Evolutionary conservation across 2,888 invertebrate species (phyloP).

Genomic region (Drosophila subsilvestris): DNA sequence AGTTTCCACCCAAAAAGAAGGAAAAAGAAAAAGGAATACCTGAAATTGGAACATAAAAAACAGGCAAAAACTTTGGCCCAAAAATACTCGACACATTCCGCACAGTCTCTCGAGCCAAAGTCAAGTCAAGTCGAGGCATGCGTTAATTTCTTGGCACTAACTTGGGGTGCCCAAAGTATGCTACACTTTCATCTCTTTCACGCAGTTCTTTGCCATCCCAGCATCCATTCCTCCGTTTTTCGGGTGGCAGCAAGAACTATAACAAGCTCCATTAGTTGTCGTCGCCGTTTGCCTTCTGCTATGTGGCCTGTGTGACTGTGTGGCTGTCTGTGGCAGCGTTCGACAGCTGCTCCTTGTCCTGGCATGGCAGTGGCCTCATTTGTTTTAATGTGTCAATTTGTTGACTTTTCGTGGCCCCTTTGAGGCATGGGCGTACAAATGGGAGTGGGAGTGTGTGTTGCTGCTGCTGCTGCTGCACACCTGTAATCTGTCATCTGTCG

Average conservation of each 20-base stretch:
- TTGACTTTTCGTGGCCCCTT: slow-evolving; percentile 58
- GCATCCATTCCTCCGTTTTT: slow-evolving; percentile 12
- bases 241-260: slow-evolving; percentile 48
- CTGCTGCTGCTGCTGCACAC: slow-evolving; percentile 41
- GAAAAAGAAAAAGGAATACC: slow-evolving; percentile 30
- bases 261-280: slow-evolving; percentile 73
- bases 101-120: slow-evolving; percentile 17
- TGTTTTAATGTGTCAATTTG: slow-evolving; percentile 80
- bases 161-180: slow-evolving; percentile 51
- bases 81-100: slow-evolving; percentile 21
- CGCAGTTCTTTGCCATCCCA: not conserved
- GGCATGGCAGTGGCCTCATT: slow-evolving; percentile 70
- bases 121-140: slow-evolving; percentile 60
- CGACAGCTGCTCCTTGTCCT: slow-evolving; percentile 68
- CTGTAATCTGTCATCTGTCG: slow-evolving; percentile 74
- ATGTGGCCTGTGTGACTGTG: not conserved
- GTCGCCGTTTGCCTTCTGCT: slow-evolving; percentile 26
- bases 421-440: slow-evolving; percentile 17
- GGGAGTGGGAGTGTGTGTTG: slow-evolving; percentile 17
- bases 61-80: slow-evolving; percentile 6
- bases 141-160: slow-evolving; percentile 73
- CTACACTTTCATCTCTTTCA: slow-evolving; percentile 19
- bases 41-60: slow-evolving; percentile 16
- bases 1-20: slow-evolving; percentile 46
- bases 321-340: slow-evolving; percentile 18